Percentiles rank a stretch among this genome's conserved stretches.
These are phyloP conservation scores for Cerastis leucographa DNA, from an alignment of 2,888 invertebrate genomes.

Conservation along the genomic window DNA sequence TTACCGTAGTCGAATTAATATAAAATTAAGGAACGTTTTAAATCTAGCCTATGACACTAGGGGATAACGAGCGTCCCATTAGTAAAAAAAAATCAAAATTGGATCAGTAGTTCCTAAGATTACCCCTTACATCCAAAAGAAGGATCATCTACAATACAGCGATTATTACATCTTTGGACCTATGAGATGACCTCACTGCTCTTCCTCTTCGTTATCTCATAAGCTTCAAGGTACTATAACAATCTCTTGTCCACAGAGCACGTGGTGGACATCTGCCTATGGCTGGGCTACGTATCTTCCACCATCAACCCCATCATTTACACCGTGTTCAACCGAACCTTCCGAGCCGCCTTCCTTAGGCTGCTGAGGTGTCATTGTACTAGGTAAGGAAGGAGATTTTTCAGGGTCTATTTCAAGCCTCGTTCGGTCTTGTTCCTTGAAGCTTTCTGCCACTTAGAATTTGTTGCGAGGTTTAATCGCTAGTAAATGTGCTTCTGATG, in stretches of 20 bases:
- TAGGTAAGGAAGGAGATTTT: constrained; percentile 86
- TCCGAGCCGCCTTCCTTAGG: constrained; percentile 95
- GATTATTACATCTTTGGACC: neutral
- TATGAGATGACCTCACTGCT: neutral
- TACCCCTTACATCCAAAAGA: neutral
- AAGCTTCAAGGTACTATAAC: neutral
- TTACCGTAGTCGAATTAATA: neutral
- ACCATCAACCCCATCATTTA: constrained; percentile 98
- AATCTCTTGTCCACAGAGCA: constrained; percentile 82
- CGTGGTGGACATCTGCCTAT: constrained; percentile 95
- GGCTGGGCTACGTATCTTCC: constrained; percentile 98
- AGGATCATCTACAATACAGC: neutral
- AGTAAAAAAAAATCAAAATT: neutral
- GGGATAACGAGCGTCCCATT: neutral
- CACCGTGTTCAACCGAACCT: constrained; percentile 97
- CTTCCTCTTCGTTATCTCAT: neutral
- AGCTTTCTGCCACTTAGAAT: too few species aligned
- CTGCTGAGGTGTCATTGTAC: constrained; percentile 94
- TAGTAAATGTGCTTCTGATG: too few species aligned
- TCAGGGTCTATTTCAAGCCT: neutral
- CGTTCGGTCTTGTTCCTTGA: neutral
- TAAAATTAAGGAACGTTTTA: neutral
- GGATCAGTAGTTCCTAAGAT: neutral
- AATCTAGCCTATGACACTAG: neutral
- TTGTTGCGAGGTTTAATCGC: too few species aligned